These are phyloP conservation scores for Chloromyia formosa DNA, from an alignment of 2,888 invertebrate genomes.

Conservation along the genomic window DNA sequence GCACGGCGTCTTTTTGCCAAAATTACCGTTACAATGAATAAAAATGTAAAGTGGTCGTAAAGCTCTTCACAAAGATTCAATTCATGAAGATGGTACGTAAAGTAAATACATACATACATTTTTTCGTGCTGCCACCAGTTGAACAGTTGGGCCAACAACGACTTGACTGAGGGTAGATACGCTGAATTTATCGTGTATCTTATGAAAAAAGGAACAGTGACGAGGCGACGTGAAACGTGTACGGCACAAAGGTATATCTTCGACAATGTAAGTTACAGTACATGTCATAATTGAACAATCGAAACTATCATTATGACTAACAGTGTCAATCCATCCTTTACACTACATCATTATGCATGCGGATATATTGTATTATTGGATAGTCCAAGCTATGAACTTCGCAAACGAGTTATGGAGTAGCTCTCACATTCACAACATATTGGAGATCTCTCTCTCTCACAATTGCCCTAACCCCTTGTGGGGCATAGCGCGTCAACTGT, in stretches of 20 bases:
- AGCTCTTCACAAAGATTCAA: slow-evolving; percentile 34
- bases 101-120: background rate
- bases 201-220: background rate
- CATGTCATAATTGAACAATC: no score
- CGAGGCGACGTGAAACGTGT: background rate
- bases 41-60: slow-evolving; percentile 40
- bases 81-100: background rate
- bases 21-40: slow-evolving; percentile 43
- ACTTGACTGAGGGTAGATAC: background rate
- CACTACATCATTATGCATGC: no score
- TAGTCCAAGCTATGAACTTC: no score
- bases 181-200: slow-evolving; percentile 12
- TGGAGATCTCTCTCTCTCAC: no score
- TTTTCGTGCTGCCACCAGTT: slow-evolving; percentile 23
- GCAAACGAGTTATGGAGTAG: no score
- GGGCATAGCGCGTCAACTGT: no score
- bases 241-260: background rate
- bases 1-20: background rate
- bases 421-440: no score
- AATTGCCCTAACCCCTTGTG: no score
- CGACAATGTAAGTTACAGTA: no score
- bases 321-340: no score
- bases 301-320: no score
- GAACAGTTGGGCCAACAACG: background rate
- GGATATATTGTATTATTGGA: no score